These are phyloP conservation scores for Pelvicachromis taeniatus DNA, from an alignment of 2,113 vertebrate genomes.

Conservation along the genomic window DNA sequence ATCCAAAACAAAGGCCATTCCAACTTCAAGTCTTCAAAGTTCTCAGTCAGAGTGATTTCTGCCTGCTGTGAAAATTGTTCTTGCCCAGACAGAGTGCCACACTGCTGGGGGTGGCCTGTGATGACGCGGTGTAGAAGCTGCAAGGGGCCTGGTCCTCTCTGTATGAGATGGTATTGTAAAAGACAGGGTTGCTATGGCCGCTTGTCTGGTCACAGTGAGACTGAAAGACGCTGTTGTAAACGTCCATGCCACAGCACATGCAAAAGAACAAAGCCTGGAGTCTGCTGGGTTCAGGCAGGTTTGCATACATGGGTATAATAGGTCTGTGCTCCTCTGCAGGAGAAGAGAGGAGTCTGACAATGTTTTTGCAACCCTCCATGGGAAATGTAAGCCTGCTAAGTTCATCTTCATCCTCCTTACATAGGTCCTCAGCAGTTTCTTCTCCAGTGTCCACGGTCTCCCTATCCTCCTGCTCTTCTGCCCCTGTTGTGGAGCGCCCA, in stretches of 20 bases:
- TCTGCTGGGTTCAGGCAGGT: slow-evolving; percentile 7
- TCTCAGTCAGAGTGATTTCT: slow-evolving; percentile 76
- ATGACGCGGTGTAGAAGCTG: slow-evolving; percentile 70
- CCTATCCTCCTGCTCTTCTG: slow-evolving; percentile 7
- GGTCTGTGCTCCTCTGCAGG: slow-evolving; percentile 51
- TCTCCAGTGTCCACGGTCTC: slow-evolving; percentile 35
- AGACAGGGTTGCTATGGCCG: slow-evolving; percentile 79
- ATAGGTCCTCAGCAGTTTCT: slow-evolving; percentile 7
- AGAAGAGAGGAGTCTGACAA: slow-evolving; percentile 76
- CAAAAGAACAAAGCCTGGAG: slow-evolving; percentile 65
- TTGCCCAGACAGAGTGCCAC: slow-evolving; percentile 44
- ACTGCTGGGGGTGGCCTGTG: slow-evolving; percentile 70
- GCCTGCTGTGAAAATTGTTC: slow-evolving; percentile 49
- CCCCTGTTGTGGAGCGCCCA: not conserved
- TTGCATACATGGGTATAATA: slow-evolving; percentile 4
- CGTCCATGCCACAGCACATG: slow-evolving; percentile 66
- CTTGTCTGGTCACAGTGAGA: slow-evolving; percentile 59
- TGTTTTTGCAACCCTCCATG: slow-evolving; percentile 71
- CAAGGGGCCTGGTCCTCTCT: slow-evolving; percentile 72
- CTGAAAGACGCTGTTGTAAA: slow-evolving; percentile 33
- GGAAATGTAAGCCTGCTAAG: slow-evolving; percentile 67
- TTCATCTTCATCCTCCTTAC: slow-evolving; percentile 20
- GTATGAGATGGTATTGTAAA: slow-evolving; percentile 79
- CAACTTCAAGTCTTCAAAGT: not conserved
- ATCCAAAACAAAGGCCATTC: not conserved